A percentile compares a stretch with the other conserved stretches of the same genome.
phyloP scores from a whole-genome alignment of 2,888 invertebrate genomes.

The Euzetes globulus region DNA sequence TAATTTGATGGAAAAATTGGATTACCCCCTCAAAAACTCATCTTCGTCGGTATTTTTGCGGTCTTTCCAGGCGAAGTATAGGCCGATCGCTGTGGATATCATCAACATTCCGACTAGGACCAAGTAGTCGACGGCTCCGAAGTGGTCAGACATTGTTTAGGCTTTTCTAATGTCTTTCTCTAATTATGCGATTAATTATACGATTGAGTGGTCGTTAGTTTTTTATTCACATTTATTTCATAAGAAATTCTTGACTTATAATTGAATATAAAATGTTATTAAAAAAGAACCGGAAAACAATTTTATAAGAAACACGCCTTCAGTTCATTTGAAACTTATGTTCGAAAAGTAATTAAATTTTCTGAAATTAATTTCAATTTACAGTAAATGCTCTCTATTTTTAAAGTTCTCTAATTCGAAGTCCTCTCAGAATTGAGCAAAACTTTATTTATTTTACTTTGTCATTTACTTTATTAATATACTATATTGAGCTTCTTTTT shows the following conservation, averaged over 20 bases:
- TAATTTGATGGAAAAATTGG: not conserved
- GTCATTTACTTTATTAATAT: too few species aligned
- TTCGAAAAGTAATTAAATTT: too few species aligned
- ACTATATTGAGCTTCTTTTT: too few species aligned
- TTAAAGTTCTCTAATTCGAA: too few species aligned
- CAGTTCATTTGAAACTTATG: not conserved
- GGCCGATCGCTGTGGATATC: conserved; percentile 46
- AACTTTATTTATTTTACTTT: too few species aligned
- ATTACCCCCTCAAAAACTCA: conserved; percentile 46
- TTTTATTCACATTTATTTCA: too few species aligned
- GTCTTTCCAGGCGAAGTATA: conserved; percentile 51
- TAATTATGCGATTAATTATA: not conserved
- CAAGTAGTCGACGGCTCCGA: conserved; percentile 43
- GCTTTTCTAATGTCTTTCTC: not conserved
- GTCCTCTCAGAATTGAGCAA: too few species aligned
- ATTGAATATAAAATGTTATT: not conserved
- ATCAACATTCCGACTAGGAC: conserved; percentile 45
- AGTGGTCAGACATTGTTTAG: not conserved
- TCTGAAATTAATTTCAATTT: too few species aligned
- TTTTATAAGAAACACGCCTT: not conserved
- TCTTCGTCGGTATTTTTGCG: conserved; percentile 52
- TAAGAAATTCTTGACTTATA: too few species aligned
- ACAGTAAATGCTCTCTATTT: too few species aligned
- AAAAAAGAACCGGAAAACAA: not conserved
- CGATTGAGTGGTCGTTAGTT: not conserved